A percentile compares a stretch with the other conserved stretches of the same genome.
Evolutionary conservation across 2,797 vertebrate genomes (phyloP).

Genomic region (Gambusia yucatana): DNA sequence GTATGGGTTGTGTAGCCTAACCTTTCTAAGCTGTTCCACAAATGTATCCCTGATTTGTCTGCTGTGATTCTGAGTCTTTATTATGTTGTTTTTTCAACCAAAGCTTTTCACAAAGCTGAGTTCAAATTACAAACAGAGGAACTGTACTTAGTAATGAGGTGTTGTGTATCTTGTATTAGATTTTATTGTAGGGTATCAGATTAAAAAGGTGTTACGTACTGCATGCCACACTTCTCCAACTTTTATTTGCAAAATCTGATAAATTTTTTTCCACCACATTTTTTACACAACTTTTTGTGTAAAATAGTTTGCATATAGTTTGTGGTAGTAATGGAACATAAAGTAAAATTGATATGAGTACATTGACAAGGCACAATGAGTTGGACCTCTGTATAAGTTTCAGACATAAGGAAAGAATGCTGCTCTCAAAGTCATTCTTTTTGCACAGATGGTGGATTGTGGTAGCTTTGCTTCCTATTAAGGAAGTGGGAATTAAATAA

Average conservation of each 20-base stretch:
- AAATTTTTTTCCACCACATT: neutral
- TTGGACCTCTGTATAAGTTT: constrained; percentile 19
- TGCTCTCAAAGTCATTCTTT: constrained; percentile 51
- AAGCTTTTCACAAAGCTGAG: neutral
- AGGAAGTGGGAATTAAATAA: constrained; percentile 57
- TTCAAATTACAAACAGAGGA: neutral
- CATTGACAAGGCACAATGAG: neutral
- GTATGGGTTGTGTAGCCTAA: neutral
- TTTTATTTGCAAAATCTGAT: neutral
- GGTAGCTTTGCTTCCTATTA: constrained; percentile 56
- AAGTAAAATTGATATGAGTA: neutral
- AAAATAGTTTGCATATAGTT: too few relatives aligned
- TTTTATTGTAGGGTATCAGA: neutral
- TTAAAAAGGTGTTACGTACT: neutral
- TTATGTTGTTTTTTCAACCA: neutral
- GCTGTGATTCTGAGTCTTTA: neutral
- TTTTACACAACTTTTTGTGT: neutral
- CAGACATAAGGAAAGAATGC: constrained; percentile 51
- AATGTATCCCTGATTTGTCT: neutral
- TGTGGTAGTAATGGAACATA: neutral
- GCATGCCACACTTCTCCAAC: neutral
- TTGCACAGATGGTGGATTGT: constrained; percentile 37
- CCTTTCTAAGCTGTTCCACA: neutral
- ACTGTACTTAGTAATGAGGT: neutral
- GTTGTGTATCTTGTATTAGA: neutral